These are phyloP conservation scores for Anabacerthia variegaticeps DNA, from an alignment of 2,797 vertebrate genomes.

Conservation along the genomic window DNA sequence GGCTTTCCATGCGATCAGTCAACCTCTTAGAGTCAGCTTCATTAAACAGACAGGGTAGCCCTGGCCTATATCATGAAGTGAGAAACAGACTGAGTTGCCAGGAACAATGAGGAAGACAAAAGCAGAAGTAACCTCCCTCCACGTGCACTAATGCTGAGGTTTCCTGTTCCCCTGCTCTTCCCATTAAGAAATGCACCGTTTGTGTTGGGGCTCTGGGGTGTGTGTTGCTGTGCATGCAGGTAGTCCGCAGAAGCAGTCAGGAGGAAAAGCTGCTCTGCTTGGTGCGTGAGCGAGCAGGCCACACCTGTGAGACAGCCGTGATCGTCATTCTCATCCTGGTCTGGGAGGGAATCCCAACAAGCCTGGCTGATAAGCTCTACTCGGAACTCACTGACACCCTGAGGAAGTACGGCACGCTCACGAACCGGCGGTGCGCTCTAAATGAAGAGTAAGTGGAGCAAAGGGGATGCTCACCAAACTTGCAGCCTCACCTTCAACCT, in stretches of 20 bases:
- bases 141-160: accelerated
- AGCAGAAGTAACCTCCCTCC: background rate
- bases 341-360: constrained; percentile 91
- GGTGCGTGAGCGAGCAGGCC: constrained; percentile 90
- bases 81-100: background rate
- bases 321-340: constrained; percentile 93
- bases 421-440: constrained; percentile 92
- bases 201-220: constrained; percentile 43
- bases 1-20: background rate
- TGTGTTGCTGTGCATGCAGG: constrained; percentile 77
- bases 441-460: constrained; percentile 93
- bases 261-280: constrained; percentile 96
- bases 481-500: background rate
- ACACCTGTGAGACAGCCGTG: constrained; percentile 89
- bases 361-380: constrained; percentile 90
- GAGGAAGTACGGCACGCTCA: constrained; percentile 87
- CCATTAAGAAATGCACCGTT: background rate
- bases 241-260: constrained; percentile 86
- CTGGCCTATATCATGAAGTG: background rate
- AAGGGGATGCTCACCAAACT: background rate
- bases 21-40: background rate
- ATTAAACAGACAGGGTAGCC: background rate
- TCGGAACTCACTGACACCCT: constrained; percentile 88
- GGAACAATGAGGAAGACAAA: background rate
- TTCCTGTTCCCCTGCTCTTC: background rate